Percentiles rank a stretch among this genome's conserved stretches.
Conservation (phyloP, 2,888 invertebrate genomes). For the Synanthedon tipuliformis region DNA sequence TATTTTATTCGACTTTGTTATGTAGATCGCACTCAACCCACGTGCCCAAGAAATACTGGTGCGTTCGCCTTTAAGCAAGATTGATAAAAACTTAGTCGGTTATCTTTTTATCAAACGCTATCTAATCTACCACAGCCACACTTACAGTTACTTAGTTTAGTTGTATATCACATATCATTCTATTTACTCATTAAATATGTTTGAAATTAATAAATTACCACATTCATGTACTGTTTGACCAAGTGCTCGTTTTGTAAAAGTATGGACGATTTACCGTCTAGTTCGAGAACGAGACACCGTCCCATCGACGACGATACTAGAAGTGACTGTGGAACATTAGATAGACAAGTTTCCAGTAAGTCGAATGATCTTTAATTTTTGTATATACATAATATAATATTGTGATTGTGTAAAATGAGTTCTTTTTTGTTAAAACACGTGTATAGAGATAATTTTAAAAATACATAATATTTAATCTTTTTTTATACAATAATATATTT, state of each 20-base stretch:
- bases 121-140: conserved; percentile 48
- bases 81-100: conserved; percentile 42
- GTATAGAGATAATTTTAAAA: too few species aligned
- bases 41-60: conserved; percentile 1
- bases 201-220: conserved; percentile 17
- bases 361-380: neutral
- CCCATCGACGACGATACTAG: conserved; percentile 57
- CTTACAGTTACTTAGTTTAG: conserved; percentile 42
- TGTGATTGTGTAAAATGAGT: too few species aligned
- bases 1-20: neutral
- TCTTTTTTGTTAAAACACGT: too few species aligned
- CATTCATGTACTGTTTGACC: conserved; percentile 14
- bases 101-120: conserved; percentile 42
- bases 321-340: conserved; percentile 50
- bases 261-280: conserved; percentile 42
- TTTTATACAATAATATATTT: too few species aligned
- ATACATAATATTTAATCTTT: too few species aligned
- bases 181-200: conserved; percentile 27
- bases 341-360: conserved; percentile 16
- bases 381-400: too few species aligned
- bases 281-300: conserved; percentile 28
- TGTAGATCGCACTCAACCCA: conserved; percentile 1
- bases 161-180: conserved; percentile 42
- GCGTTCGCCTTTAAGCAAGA: neutral
- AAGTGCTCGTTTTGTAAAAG: conserved; percentile 17